Conservation (phyloP, 2,888 invertebrate species). For the Dryadula phaetusa region DNA sequence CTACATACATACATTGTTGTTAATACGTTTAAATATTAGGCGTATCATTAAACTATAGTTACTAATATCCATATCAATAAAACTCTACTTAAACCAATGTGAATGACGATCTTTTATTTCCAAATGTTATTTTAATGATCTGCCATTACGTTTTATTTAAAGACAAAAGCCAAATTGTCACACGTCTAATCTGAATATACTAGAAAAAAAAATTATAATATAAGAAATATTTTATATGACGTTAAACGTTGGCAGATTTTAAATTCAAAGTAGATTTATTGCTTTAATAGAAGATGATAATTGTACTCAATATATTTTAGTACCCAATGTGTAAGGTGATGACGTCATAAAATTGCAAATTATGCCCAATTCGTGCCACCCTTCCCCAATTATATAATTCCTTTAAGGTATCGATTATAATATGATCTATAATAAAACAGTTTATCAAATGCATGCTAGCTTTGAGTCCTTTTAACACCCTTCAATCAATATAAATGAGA, state of each 20-base stretch:
- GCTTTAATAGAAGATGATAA: not conserved
- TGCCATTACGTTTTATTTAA: slow-evolving; percentile 1
- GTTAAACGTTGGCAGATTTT: not conserved
- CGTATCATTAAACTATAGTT: not conserved
- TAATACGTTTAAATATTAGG: not conserved
- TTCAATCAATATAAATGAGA: slow-evolving; percentile 17
- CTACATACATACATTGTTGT: not conserved
- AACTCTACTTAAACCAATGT: slow-evolving; percentile 4
- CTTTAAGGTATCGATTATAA: not conserved
- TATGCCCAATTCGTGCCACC: not conserved
- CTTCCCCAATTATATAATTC: slow-evolving; percentile 11
- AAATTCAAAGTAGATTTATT: not conserved
- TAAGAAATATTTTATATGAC: not conserved
- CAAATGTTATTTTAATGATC: slow-evolving; percentile 17
- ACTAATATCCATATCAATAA: slow-evolving; percentile 1
- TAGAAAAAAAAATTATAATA: not conserved
- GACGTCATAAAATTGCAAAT: slow-evolving; percentile 19
- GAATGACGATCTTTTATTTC: not conserved
- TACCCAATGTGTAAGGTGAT: not conserved
- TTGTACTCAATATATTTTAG: not conserved
- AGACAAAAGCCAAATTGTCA: slow-evolving; percentile 5
- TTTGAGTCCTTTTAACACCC: slow-evolving; percentile 1
- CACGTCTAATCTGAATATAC: not conserved
- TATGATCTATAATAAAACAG: not conserved
- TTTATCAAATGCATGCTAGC: not conserved